Conservation (phyloP, 2,888 invertebrate genomes). For the Pristionchus entomophagus region DNA sequence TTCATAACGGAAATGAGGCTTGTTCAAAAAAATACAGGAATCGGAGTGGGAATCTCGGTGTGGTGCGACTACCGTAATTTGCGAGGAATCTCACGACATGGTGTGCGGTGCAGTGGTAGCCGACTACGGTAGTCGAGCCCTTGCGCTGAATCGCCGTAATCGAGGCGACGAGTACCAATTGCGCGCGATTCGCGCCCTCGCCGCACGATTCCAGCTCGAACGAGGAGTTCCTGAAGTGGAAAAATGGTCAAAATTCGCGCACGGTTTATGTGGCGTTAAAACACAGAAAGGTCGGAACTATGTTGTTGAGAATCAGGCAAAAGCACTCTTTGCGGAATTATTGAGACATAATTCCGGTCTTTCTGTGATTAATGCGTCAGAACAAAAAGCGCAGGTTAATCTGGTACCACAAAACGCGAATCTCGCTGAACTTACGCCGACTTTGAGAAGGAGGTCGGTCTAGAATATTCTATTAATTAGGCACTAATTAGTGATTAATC, state of each 20-base stretch:
- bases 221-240: slow-evolving; percentile 37
- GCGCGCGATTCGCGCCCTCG: not conserved
- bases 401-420: not conserved
- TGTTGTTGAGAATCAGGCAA: not conserved
- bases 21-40: not conserved
- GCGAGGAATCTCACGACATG: not conserved
- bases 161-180: slow-evolving; percentile 46
- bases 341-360: no score
- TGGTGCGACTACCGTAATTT: not conserved
- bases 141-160: slow-evolving; percentile 37
- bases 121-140: slow-evolving; percentile 35
- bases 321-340: not conserved
- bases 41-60: not conserved
- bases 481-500: not conserved
- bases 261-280: not conserved
- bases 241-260: not conserved
- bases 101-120: slow-evolving; percentile 37
- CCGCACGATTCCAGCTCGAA: slow-evolving; percentile 46
- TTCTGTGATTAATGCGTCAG: no score
- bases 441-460: slow-evolving; percentile 41
- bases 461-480: not conserved
- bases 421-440: slow-evolving; percentile 13
- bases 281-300: no score
- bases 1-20: no score
- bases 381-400: no score